Evolutionary conservation across 2,888 invertebrate genomes (phyloP).

Genomic region (Baronia brevicornis): DNA sequence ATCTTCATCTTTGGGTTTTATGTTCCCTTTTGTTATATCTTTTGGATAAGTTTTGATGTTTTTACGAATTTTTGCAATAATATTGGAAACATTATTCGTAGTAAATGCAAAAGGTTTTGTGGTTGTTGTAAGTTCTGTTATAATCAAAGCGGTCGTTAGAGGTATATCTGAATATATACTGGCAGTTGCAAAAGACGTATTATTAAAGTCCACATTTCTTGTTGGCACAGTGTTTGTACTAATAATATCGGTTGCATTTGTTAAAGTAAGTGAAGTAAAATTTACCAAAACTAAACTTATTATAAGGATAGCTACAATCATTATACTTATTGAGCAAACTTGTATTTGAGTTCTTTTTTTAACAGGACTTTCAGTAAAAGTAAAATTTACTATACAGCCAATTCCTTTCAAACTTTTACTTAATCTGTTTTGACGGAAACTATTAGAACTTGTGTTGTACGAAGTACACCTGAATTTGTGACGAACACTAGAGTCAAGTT

Average conservation of each 20-base stretch:
- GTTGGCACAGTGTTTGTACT: constrained; percentile 70
- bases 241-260: constrained; percentile 42
- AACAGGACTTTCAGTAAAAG: constrained; percentile 57
- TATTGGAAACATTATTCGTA: constrained; percentile 38
- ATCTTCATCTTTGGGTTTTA: constrained; percentile 50
- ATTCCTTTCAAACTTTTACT: constrained; percentile 65
- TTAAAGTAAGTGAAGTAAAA: constrained; percentile 62
- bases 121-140: constrained; percentile 31
- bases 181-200: constrained; percentile 45
- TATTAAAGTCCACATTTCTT: constrained; percentile 40
- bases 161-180: constrained; percentile 36
- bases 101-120: constrained; percentile 27
- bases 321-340: constrained; percentile 72
- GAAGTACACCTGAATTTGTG: constrained; percentile 51
- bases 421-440: constrained; percentile 47
- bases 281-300: constrained; percentile 71
- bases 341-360: constrained; percentile 69
- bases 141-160: constrained; percentile 24
- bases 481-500: constrained; percentile 54
- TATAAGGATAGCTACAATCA: constrained; percentile 67
- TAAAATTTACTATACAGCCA: constrained; percentile 62
- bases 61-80: constrained; percentile 58
- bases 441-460: constrained; percentile 43
- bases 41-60: constrained; percentile 64
- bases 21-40: constrained; percentile 34